Evolutionary conservation across 1,140 invertebrate genomes (phyloP).

Genomic region (Sminthurides bifidus): DNA sequence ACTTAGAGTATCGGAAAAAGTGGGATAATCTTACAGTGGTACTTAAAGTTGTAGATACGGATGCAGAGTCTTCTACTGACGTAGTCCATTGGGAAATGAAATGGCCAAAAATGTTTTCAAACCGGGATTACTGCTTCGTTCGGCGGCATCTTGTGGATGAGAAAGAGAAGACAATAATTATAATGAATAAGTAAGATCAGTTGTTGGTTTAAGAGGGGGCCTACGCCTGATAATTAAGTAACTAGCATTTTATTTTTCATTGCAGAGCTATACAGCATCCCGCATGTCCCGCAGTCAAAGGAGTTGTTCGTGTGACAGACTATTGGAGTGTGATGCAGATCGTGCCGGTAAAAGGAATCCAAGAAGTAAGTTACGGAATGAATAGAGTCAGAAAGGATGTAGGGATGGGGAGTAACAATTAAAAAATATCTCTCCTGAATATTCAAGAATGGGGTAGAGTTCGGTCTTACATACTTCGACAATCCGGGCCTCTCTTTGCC

Average conservation of each 20-base stretch:
- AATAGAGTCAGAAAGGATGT: no score
- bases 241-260: constrained; percentile 41
- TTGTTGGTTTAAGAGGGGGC: constrained; percentile 44
- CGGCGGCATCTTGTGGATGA: constrained; percentile 53
- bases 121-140: constrained; percentile 76
- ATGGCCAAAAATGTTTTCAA: constrained; percentile 70
- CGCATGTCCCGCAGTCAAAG: constrained; percentile 26
- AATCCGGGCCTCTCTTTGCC: constrained; percentile 65
- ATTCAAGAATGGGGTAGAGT: constrained; percentile 57
- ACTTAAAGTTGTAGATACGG: constrained; percentile 52
- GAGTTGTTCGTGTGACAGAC: constrained; percentile 49
- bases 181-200: constrained; percentile 43
- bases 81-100: constrained; percentile 76
- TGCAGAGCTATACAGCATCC: constrained; percentile 27
- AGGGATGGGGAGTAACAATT: no score
- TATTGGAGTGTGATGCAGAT: constrained; percentile 83
- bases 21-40: constrained; percentile 69
- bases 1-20: constrained; percentile 58
- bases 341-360: constrained; percentile 48
- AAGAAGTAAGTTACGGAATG: constrained; percentile 41
- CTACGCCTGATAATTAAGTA: constrained; percentile 40
- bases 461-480: constrained; percentile 74
- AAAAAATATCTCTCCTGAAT: no score
- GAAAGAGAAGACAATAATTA: constrained; percentile 44
- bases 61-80: constrained; percentile 49